phyloP scores from a whole-genome alignment of 1,140 invertebrate species.

The Aphelenchoides fujianensis region DNA sequence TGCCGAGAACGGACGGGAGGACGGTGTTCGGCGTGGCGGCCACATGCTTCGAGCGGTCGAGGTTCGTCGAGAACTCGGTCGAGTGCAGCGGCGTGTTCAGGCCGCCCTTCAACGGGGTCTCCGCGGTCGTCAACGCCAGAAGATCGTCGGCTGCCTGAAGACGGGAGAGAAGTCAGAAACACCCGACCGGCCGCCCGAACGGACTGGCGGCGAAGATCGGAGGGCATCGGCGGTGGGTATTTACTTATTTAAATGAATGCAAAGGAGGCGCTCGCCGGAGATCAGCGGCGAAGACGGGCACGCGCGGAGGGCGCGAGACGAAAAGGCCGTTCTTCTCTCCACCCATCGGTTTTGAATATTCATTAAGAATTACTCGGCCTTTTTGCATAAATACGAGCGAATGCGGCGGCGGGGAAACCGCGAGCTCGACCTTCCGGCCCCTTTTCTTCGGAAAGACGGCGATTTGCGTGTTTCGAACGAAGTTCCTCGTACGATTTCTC shows the following conservation, averaged over 20 bases:
- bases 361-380: conserved; percentile 40
- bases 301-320: background rate
- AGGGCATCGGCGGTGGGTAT: background rate
- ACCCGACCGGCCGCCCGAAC: background rate
- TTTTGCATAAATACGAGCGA: conserved; percentile 33
- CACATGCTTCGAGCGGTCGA: conserved; percentile 69
- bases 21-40: conserved; percentile 90
- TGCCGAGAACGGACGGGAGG: conserved; percentile 84
- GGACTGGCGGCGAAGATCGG: background rate
- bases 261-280: background rate
- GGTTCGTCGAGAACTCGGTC: conserved; percentile 78
- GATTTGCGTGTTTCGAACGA: background rate
- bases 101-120: conserved; percentile 91
- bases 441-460: no score
- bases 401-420: background rate
- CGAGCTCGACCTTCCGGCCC: no score
- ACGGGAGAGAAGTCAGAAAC: conserved; percentile 5
- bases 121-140: conserved; percentile 92
- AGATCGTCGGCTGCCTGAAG: conserved; percentile 95
- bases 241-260: conserved; percentile 14
- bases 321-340: background rate
- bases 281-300: background rate
- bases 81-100: conserved; percentile 86
- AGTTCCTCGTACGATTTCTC: background rate
- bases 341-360: conserved; percentile 34